Evolutionary conservation across 2,888 invertebrate genomes (phyloP).

Genomic region (Pammene aurita): DNA sequence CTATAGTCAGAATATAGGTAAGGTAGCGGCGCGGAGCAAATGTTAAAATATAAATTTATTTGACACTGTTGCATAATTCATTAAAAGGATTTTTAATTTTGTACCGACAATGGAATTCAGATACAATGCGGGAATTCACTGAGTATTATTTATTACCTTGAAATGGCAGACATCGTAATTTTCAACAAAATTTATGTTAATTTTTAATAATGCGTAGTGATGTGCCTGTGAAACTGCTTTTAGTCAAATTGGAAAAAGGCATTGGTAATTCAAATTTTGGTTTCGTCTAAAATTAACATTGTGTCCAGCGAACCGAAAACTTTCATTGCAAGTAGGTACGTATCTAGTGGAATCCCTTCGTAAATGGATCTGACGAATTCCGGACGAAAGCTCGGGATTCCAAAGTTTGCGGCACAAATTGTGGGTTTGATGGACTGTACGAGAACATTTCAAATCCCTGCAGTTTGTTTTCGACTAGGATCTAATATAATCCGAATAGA

Average conservation of each 20-base stretch:
- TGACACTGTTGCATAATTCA: slow-evolving; percentile 25
- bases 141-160: slow-evolving; percentile 32
- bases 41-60: too few relatives aligned
- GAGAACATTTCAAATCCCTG: not conserved
- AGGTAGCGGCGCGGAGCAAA: too few relatives aligned
- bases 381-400: slow-evolving; percentile 14
- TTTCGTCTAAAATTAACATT: slow-evolving; percentile 18
- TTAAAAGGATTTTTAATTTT: slow-evolving; percentile 22
- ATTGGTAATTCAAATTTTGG: slow-evolving; percentile 20
- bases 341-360: slow-evolving; percentile 7
- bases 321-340: not conserved
- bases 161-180: slow-evolving; percentile 10
- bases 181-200: slow-evolving; percentile 6
- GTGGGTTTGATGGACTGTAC: slow-evolving; percentile 7
- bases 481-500: slow-evolving; percentile 1
- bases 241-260: slow-evolving; percentile 25
- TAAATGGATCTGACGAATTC: slow-evolving; percentile 10
- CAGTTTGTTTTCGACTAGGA: slow-evolving; percentile 1
- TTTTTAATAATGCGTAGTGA: not conserved
- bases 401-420: slow-evolving; percentile 21
- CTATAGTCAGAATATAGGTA: too few relatives aligned
- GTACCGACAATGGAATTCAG: slow-evolving; percentile 9
- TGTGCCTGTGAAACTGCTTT: slow-evolving; percentile 29
- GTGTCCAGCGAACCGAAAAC: not conserved
- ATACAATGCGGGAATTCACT: slow-evolving; percentile 16